A percentile compares a stretch with the other conserved stretches of the same genome.
Evolutionary conservation across 2,113 vertebrate genomes (phyloP).

Genomic region (Oncorhynchus gorbuscha): DNA sequence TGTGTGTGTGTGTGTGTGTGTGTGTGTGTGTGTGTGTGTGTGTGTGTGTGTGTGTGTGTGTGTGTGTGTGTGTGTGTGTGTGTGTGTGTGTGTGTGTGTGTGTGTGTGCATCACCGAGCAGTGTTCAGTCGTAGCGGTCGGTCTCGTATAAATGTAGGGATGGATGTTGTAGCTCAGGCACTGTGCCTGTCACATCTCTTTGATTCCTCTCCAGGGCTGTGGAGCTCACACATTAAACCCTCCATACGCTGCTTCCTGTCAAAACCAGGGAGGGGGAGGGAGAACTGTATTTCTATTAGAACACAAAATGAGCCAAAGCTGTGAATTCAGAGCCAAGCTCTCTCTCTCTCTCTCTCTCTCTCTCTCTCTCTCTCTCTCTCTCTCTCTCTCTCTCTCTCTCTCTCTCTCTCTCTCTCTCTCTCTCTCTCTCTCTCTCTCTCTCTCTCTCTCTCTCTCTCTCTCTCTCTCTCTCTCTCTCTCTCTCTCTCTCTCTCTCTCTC

Average conservation of each 20-base stretch:
- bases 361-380: not conserved
- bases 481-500: not conserved
- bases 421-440: not conserved
- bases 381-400: conserved; percentile 1
- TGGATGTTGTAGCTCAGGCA: conserved; percentile 49
- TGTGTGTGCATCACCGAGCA: conserved; percentile 31
- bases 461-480: not conserved
- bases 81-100: conserved; percentile 20
- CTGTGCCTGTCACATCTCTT: conserved; percentile 54
- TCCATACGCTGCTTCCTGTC: conserved; percentile 63
- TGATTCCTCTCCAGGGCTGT: conserved; percentile 60
- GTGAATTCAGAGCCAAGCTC: conserved; percentile 11
- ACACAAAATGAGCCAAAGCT: conserved; percentile 32
- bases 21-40: conserved; percentile 22
- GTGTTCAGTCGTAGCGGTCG: conserved; percentile 37
- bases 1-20: conserved; percentile 21
- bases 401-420: not conserved
- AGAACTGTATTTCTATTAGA: conserved; percentile 32
- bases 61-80: conserved; percentile 32
- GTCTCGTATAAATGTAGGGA: conserved; percentile 46
- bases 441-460: not conserved
- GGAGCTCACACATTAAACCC: conserved; percentile 50
- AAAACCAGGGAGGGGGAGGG: conserved; percentile 53
- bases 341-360: not conserved
- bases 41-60: conserved; percentile 18